Evolutionary conservation across 2,888 invertebrate species (phyloP).

Genomic region (Litoditis marina): DNA sequence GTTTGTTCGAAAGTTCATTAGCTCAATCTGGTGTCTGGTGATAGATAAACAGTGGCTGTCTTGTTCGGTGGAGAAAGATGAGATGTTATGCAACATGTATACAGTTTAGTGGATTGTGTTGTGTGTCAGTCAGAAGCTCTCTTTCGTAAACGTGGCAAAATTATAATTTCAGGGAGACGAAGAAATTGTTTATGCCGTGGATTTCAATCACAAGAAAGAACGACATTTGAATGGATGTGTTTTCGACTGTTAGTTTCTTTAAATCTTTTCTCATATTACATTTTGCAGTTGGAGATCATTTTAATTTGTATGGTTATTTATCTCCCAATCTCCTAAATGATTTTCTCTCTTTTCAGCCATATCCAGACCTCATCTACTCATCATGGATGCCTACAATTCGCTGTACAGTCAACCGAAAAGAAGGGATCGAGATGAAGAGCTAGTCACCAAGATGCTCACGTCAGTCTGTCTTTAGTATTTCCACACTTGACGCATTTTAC

Average conservation of each 20-base stretch:
- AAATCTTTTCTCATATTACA: not conserved
- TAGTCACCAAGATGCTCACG: slow-evolving; percentile 75
- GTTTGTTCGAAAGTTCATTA: too few species aligned
- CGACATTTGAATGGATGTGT: slow-evolving; percentile 65
- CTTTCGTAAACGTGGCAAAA: not conserved
- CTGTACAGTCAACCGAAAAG: slow-evolving; percentile 78
- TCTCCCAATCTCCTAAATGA: not conserved
- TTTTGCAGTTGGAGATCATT: too few species aligned
- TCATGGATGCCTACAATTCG: slow-evolving; percentile 93
- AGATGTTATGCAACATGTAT: too few species aligned
- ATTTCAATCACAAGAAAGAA: slow-evolving; percentile 98
- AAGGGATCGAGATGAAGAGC: slow-evolving; percentile 85
- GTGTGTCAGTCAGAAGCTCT: too few species aligned
- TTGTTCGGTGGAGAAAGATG: too few species aligned
- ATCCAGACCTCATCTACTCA: slow-evolving; percentile 84
- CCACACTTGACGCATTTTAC: not conserved
- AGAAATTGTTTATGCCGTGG: slow-evolving; percentile 75
- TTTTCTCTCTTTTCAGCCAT: slow-evolving; percentile 66
- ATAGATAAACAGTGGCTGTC: too few species aligned
- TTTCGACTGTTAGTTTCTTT: slow-evolving; percentile 45
- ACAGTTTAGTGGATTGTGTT: too few species aligned
- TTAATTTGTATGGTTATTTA: too few species aligned
- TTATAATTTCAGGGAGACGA: slow-evolving; percentile 70
- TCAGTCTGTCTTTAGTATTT: not conserved
- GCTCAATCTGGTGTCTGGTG: too few species aligned